A percentile compares a stretch with the other conserved stretches of the same genome.
Conservation (phyloP, 2,113 vertebrate genomes). For the Tauraco erythrolophus region DNA sequence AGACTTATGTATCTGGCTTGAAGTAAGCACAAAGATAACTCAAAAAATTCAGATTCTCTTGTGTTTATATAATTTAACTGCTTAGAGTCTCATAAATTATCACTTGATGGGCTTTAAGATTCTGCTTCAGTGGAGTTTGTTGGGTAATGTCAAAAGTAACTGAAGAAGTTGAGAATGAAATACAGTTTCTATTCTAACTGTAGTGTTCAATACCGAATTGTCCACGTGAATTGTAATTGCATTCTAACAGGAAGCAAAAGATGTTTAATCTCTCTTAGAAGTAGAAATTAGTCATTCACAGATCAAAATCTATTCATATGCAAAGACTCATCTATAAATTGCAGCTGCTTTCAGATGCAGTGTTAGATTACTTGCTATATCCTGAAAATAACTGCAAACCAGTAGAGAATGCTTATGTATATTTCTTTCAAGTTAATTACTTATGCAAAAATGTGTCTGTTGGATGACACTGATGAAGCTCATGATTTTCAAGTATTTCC, state of each 20-base stretch:
- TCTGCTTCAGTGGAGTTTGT: background rate
- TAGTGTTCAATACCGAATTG: background rate
- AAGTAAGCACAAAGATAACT: background rate
- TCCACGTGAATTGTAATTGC: background rate
- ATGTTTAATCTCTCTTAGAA: background rate
- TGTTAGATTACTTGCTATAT: background rate
- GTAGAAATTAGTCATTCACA: slow-evolving; percentile 7
- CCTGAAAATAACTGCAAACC: slow-evolving; percentile 33
- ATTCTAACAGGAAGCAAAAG: slow-evolving; percentile 24
- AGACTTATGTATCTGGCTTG: background rate
- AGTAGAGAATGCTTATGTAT: background rate
- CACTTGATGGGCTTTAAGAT: background rate
- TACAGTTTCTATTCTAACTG: background rate
- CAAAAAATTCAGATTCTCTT: background rate
- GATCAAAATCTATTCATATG: slow-evolving; percentile 43
- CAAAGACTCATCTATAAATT: slow-evolving; percentile 47
- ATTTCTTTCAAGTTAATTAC: slow-evolving; percentile 19
- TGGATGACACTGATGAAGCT: slow-evolving; percentile 21
- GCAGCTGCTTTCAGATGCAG: slow-evolving; percentile 26
- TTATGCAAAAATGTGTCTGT: slow-evolving; percentile 19
- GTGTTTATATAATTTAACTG: background rate
- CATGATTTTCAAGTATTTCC: background rate
- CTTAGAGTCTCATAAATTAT: background rate
- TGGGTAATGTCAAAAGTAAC: background rate
- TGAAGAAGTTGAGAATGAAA: background rate